A percentile compares a stretch with the other conserved stretches of the same genome.
Evolutionary conservation across 2,888 invertebrate genomes (phyloP).

Genomic region (Xanthia togata): DNA sequence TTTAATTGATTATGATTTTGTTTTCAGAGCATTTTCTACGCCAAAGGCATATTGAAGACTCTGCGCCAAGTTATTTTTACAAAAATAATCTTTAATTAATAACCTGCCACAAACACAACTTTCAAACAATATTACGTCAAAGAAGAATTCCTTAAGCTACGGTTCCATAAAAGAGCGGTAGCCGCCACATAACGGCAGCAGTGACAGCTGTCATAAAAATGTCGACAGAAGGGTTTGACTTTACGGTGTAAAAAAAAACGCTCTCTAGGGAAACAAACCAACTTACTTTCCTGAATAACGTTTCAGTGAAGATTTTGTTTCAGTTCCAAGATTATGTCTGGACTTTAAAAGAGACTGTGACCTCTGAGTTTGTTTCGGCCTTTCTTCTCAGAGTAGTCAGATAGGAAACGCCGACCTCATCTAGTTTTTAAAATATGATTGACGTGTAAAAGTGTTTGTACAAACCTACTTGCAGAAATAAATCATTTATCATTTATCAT

Average conservation of each 20-base stretch:
- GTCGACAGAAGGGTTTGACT: neutral
- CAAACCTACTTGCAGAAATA: no score
- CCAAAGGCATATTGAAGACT: neutral
- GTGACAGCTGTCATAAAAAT: neutral
- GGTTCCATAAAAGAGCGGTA: neutral
- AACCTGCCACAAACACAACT: neutral
- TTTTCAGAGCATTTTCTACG: neutral
- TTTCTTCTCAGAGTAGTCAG: no score
- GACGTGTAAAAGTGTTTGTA: no score
- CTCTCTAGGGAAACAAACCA: neutral
- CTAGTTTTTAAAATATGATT: no score
- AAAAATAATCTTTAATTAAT: neutral
- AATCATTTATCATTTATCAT: no score
- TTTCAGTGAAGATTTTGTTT: no score
- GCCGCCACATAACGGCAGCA: no score
- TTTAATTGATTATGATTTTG: neutral
- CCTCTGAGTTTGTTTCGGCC: no score
- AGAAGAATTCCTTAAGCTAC: neutral
- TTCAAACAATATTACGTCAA: neutral
- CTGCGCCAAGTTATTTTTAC: no score
- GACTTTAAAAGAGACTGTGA: no score
- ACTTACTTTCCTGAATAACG: neutral
- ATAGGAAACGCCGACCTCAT: no score
- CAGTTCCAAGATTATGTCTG: no score
- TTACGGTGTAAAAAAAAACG: neutral